Evolutionary conservation across 2,888 invertebrate species (phyloP).

Genomic region (Sphinx pinastri): DNA sequence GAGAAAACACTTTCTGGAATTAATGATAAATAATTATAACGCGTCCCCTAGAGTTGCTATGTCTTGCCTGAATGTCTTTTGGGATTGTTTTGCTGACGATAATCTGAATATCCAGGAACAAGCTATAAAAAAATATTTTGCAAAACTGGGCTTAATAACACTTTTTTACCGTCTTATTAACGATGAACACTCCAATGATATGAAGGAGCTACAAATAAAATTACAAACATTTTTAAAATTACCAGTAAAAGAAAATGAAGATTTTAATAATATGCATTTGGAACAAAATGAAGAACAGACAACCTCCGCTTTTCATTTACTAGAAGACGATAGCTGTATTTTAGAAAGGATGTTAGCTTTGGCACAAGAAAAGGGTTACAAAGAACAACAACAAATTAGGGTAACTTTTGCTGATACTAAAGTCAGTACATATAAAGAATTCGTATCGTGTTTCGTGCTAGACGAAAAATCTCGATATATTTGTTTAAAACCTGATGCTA

Average conservation of each 20-base stretch:
- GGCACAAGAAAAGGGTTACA: constrained; percentile 75
- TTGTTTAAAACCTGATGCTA: constrained; percentile 58
- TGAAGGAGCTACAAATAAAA: constrained; percentile 56
- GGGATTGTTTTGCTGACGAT: constrained; percentile 58
- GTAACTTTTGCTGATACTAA: constrained; percentile 84
- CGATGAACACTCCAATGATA: constrained; percentile 62
- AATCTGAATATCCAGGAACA: constrained; percentile 47
- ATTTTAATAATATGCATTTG: constrained; percentile 39
- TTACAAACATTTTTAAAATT: constrained; percentile 49
- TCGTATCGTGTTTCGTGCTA: constrained; percentile 82
- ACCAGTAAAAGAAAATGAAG: constrained; percentile 42
- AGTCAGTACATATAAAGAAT: constrained; percentile 79
- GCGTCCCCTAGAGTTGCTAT: constrained; percentile 85
- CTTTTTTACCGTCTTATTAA: constrained; percentile 68
- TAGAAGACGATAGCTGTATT: constrained; percentile 84
- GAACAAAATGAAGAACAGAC: constrained; percentile 39
- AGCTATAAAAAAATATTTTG: constrained; percentile 63
- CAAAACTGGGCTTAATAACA: constrained; percentile 62
- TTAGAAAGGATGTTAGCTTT: constrained; percentile 86
- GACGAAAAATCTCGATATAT: constrained; percentile 57
- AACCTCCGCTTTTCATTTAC: constrained; percentile 59
- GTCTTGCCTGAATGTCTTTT: constrained; percentile 76
- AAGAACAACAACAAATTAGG: constrained; percentile 69
- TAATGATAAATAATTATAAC: constrained; percentile 86
- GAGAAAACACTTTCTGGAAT: constrained; percentile 88